phyloP scores from a whole-genome alignment of 2,888 invertebrate species.

The Pachliopta kotzebuea region DNA sequence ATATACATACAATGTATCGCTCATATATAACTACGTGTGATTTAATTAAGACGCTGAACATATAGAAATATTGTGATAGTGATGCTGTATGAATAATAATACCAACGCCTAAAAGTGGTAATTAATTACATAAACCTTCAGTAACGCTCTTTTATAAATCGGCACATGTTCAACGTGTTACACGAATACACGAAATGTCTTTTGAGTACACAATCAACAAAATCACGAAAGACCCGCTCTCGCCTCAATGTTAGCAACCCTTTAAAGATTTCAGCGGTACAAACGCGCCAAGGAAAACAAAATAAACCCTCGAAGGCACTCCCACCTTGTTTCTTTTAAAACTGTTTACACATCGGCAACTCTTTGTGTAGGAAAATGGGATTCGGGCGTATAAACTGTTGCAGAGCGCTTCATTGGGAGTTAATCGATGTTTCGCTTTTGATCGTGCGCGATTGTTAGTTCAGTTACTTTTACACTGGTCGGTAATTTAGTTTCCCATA shows the following conservation, averaged over 20 bases:
- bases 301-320: conserved; percentile 34
- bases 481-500: too few species aligned
- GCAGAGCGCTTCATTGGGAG: conserved; percentile 6
- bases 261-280: conserved; percentile 28
- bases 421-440: conserved; percentile 5
- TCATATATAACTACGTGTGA: too few species aligned
- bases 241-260: conserved; percentile 16
- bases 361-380: conserved; percentile 30
- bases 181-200: not conserved
- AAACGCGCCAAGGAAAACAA: conserved; percentile 28
- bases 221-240: not conserved
- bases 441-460: too few species aligned
- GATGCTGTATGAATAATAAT: too few species aligned
- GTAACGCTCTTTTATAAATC: too few species aligned
- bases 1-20: too few species aligned
- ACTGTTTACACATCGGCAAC: conserved; percentile 34
- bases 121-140: too few species aligned
- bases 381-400: conserved; percentile 20
- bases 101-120: too few species aligned
- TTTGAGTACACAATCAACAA: conserved; percentile 1
- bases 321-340: conserved; percentile 33
- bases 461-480: too few species aligned
- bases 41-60: too few species aligned
- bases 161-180: too few species aligned
- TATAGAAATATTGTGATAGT: too few species aligned